phyloP scores from a whole-genome alignment of 2,113 vertebrate genomes.

The Ctenomys sociabilis region DNA sequence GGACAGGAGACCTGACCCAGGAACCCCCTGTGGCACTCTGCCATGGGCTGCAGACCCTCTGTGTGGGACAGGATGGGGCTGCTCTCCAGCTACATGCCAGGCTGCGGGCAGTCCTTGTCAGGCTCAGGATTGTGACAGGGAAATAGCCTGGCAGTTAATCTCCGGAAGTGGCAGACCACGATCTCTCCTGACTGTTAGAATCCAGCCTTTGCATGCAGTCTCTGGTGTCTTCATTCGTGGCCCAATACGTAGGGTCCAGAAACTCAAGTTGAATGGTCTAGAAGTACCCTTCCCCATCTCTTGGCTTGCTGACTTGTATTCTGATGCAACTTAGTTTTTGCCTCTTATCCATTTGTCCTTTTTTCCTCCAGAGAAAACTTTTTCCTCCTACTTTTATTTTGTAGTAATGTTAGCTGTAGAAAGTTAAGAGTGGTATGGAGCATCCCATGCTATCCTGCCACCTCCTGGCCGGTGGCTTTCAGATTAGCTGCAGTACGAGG shows the following conservation, averaged over 20 bases:
- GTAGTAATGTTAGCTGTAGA: not conserved
- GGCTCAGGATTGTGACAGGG: not conserved
- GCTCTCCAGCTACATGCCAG: not conserved
- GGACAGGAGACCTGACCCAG: not conserved
- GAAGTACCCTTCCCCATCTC: accelerated
- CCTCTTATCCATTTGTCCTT: not conserved
- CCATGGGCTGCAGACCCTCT: accelerated
- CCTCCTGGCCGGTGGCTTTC: accelerated
- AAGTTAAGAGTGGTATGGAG: not conserved
- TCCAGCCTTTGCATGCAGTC: accelerated
- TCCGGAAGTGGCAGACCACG: not conserved
- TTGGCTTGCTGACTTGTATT: accelerated
- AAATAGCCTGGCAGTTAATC: not conserved
- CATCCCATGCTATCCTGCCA: accelerated
- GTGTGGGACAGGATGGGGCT: not conserved
- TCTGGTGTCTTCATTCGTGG: accelerated
- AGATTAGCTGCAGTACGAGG: accelerated
- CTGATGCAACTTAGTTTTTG: accelerated
- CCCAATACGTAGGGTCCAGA: not conserved
- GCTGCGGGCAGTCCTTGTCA: not conserved
- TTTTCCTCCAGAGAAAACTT: not conserved
- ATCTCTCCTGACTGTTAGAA: not conserved
- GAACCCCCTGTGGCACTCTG: not conserved
- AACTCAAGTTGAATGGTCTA: too few species aligned
- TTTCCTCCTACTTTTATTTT: not conserved